These are phyloP conservation scores for Sinosuthora webbiana DNA, from an alignment of 2,113 vertebrate species.

Conservation along the genomic window DNA sequence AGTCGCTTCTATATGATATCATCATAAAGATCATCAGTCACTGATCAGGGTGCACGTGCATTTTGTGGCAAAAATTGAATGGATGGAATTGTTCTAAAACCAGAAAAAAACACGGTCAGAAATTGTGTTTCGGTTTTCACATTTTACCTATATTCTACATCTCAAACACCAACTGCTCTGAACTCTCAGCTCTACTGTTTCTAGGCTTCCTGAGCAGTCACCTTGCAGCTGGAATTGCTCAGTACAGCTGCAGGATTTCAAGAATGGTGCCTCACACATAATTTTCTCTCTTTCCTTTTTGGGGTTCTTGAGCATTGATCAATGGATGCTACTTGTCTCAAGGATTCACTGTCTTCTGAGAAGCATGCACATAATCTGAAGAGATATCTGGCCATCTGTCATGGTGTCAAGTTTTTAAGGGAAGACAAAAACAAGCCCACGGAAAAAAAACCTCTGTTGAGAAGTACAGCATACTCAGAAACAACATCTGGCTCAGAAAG, in stretches of 20 bases:
- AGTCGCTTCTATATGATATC: not conserved
- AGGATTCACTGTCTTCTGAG: conserved; percentile 4
- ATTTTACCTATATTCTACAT: not conserved
- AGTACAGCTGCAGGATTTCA: not conserved
- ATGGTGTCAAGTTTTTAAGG: not conserved
- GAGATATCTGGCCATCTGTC: conserved; percentile 1
- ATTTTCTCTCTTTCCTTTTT: not conserved
- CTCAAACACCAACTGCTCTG: not conserved
- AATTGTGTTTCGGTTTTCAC: not conserved
- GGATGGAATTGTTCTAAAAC: not conserved
- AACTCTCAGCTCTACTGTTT: not conserved
- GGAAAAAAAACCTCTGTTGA: not conserved
- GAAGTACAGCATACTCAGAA: not conserved
- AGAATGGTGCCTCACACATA: not conserved
- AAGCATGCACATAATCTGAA: not conserved
- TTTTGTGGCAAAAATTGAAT: not conserved
- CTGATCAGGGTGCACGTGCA: not conserved
- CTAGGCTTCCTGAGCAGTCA: not conserved
- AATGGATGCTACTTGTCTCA: not conserved
- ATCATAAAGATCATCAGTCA: not conserved
- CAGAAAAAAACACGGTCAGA: not conserved
- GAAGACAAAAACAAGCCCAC: not conserved
- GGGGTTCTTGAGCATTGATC: not conserved
- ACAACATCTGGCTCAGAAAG: not conserved
- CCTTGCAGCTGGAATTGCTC: not conserved